A percentile compares a stretch with the other conserved stretches of the same genome.
phyloP scores from a whole-genome alignment of 2,888 invertebrate species.

The Coenonympha arcania region DNA sequence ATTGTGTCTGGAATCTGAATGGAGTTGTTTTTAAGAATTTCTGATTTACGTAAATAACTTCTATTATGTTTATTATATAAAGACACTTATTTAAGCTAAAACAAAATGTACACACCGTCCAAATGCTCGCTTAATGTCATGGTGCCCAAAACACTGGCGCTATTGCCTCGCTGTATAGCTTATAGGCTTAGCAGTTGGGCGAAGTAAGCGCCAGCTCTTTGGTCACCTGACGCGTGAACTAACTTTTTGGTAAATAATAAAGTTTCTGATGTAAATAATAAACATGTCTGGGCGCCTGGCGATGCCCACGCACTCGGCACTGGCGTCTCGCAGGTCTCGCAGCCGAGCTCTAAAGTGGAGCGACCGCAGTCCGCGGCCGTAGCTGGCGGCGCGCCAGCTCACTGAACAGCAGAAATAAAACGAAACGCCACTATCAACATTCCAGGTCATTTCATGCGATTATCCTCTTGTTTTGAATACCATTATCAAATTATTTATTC shows the following conservation, averaged over 20 bases:
- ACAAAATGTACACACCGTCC: no score
- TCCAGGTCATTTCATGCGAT: slow-evolving; percentile 69
- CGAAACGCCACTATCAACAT: slow-evolving; percentile 69
- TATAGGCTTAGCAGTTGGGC: no score
- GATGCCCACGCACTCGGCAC: slow-evolving; percentile 50
- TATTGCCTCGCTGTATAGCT: no score
- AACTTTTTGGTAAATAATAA: slow-evolving; percentile 24
- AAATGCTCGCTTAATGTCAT: no score
- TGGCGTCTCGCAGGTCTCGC: no score
- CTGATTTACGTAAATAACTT: no score
- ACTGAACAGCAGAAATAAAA: slow-evolving; percentile 67
- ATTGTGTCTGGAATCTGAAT: no score
- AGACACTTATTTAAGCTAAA: no score
- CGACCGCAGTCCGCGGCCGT: slow-evolving; percentile 58
- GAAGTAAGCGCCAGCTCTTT: no score
- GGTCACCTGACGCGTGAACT: no score
- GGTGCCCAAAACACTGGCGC: no score
- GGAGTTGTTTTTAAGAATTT: background rate
- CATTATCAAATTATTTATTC: slow-evolving; percentile 16
- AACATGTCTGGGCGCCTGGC: slow-evolving; percentile 43
- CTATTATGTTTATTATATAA: no score
- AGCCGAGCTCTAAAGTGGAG: slow-evolving; percentile 49
- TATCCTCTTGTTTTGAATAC: slow-evolving; percentile 52
- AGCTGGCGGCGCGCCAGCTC: slow-evolving; percentile 62
- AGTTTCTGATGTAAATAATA: slow-evolving; percentile 27